Evolutionary conservation across 2,113 vertebrate species (phyloP), one percentile per base, ranked within the genome.

Genomic region (Lycocorax pyrrhopterus): DNA sequence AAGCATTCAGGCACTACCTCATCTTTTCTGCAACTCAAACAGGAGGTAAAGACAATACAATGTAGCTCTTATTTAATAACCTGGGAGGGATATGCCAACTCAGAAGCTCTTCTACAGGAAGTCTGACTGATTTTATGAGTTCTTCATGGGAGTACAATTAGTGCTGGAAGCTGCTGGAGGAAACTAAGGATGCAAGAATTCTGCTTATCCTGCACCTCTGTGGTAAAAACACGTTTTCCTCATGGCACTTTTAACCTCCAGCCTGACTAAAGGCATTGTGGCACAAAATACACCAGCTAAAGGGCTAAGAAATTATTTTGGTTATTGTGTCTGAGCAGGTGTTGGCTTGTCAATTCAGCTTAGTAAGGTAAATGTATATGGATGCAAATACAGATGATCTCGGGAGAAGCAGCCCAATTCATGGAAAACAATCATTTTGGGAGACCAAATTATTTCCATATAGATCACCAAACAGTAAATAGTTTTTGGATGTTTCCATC

Each of bases 41-140:
- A 27, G 83, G 69, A 89, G 41, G 43, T 25, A 85, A 93, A 95
- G 79, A 91, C 82, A 96, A 95, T 58, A 35, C 18, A 88, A 25
- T 7, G 12, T n/a, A 83, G 55, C 39, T 90, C 52, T 83, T 83
- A 77, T 77, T 94, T 51, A 83, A 84, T 72, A 60, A 69, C 68
- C 63, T 51, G 27, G 68, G 67, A 94, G 63, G 55, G 25, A 67
- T 59, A 58, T 76, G 75, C 37, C 81, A 83, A 29, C 37, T 58
- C 74, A 79, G 46, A 51, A 66, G 37, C 63, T 69, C 55, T 67
- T 53, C 78, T 74, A 2, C 44, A 77, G 79, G 37, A 56, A 51
- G 53, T 27, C 44, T 84, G 46, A 25, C 30, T 84, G 92, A 79
- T n/a, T 79, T 76, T 83, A 17, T 0, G 5, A 67, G 75, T 37